Conservation (phyloP, 2,113 vertebrate species). For the Gasterosteus nipponicus region DNA sequence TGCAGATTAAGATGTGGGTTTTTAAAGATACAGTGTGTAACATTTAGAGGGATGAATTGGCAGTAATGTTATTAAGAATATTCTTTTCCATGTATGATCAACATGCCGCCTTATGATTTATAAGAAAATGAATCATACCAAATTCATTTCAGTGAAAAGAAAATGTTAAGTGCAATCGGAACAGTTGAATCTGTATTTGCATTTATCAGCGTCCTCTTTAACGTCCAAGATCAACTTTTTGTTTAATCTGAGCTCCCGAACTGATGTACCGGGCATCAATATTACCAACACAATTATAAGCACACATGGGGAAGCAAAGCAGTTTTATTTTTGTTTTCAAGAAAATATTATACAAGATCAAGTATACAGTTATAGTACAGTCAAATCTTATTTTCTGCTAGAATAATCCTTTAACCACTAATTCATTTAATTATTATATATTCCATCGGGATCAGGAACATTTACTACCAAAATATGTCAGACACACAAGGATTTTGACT, state of each 20-base stretch:
- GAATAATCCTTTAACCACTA: neutral
- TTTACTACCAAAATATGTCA: too few relatives aligned
- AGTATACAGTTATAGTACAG: neutral
- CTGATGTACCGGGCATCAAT: neutral
- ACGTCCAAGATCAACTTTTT: neutral
- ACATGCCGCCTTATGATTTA: neutral
- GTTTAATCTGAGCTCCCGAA: neutral
- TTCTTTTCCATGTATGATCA: neutral
- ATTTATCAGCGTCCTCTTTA: too few relatives aligned
- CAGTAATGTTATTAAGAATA: neutral
- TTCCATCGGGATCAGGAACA: neutral
- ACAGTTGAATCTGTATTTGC: neutral
- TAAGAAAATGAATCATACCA: neutral
- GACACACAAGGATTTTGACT: too few relatives aligned
- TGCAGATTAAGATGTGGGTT: too few relatives aligned
- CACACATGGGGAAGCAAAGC: neutral
- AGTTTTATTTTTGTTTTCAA: neutral
- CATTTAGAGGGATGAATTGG: neutral
- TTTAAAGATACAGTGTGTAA: neutral
- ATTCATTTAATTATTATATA: neutral
- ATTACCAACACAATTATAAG: neutral
- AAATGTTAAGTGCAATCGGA: neutral
- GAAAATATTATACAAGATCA: too few relatives aligned
- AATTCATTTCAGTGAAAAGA: neutral
- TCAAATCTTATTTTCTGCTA: neutral